Evolutionary conservation across 1,140 invertebrate species (phyloP).

Genomic region (Lanistes nyassanus): DNA sequence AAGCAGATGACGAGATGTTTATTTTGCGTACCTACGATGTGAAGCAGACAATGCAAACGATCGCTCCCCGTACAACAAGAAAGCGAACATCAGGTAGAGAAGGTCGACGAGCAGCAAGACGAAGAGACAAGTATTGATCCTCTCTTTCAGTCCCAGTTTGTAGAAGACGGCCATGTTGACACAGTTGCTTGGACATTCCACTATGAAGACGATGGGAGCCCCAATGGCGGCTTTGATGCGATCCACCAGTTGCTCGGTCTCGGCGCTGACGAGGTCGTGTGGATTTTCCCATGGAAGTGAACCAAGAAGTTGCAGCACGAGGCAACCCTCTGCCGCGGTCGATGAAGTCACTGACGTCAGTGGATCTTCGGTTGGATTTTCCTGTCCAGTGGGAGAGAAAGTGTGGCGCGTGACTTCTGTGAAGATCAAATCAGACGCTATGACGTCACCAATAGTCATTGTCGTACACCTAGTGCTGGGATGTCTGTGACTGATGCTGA

Average conservation of each 20-base stretch:
- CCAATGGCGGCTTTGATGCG: conserved; percentile 1
- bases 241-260: neutral
- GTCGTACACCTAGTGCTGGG: too few species aligned
- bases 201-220: neutral
- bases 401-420: too few species aligned
- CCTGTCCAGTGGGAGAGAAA: too few species aligned
- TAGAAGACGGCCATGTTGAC: conserved; percentile 19
- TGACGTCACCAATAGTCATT: too few species aligned
- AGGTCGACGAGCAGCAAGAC: neutral
- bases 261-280: neutral
- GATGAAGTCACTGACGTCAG: too few species aligned
- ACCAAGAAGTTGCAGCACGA: neutral
- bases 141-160: neutral
- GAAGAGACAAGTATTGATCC: conserved; percentile 16
- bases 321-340: neutral
- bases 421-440: too few species aligned
- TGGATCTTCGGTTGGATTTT: too few species aligned
- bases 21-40: neutral
- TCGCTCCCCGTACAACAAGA: conserved; percentile 3
- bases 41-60: neutral
- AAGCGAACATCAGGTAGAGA: neutral
- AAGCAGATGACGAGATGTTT: too few species aligned
- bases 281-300: conserved; percentile 2
- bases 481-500: too few species aligned
- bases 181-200: neutral